Evolutionary conservation across 2,888 invertebrate species (phyloP).

Genomic region (Oligia strigilis): DNA sequence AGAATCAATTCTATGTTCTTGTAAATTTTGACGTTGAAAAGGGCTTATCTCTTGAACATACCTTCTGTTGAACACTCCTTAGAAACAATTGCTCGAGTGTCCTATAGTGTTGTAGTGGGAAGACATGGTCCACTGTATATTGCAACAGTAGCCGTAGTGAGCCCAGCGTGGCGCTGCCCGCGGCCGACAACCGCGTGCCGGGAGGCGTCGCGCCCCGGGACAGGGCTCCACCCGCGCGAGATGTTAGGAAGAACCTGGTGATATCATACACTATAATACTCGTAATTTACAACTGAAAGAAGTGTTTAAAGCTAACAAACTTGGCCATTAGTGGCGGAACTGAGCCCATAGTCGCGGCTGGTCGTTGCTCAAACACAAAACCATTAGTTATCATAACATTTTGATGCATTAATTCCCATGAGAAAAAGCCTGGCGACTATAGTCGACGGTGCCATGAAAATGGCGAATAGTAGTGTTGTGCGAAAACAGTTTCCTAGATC

Average conservation of each 20-base stretch:
- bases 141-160: constrained; percentile 96
- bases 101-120: constrained; percentile 95
- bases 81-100: constrained; percentile 94
- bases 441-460: neutral
- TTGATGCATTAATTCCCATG: neutral
- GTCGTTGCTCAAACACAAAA: neutral
- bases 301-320: neutral
- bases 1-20: neutral
- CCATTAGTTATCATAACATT: neutral
- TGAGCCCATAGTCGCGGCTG: neutral
- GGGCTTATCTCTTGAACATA: constrained; percentile 67
- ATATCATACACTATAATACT: neutral
- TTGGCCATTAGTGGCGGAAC: too few relatives aligned
- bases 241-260: constrained; percentile 92
- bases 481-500: neutral
- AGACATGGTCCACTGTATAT: constrained; percentile 97
- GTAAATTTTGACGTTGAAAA: neutral
- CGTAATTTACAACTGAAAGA: too few relatives aligned
- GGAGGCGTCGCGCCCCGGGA: constrained; percentile 94
- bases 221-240: constrained; percentile 90
- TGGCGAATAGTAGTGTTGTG: neutral
- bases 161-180: constrained; percentile 92
- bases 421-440: neutral
- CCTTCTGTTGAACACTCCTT: constrained; percentile 92
- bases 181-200: constrained; percentile 92